Percentiles rank a stretch among this genome's conserved stretches.
phyloP scores from a whole-genome alignment of 30 jellyfish, hydroid and myxozoan species.

The Sanderia malayensis region DNA sequence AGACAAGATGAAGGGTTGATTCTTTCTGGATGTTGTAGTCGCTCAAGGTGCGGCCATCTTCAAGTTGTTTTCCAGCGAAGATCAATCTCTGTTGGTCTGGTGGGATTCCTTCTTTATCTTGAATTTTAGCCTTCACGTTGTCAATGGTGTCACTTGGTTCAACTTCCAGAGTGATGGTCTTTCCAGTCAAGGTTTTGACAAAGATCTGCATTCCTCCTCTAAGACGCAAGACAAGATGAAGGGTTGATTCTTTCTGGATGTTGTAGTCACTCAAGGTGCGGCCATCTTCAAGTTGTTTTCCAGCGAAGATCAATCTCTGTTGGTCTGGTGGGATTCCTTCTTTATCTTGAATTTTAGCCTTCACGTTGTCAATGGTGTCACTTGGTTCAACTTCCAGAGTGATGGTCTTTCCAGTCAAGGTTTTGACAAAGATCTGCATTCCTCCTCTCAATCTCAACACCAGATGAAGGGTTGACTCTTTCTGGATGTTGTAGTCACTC shows the following conservation, averaged over 20 bases:
- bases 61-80: conserved; percentile 88
- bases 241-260: conserved; percentile 86
- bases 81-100: conserved; percentile 92
- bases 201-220: conserved; percentile 84
- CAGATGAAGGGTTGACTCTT: conserved; percentile 90
- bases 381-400: conserved; percentile 96
- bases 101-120: conserved; percentile 93
- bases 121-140: conserved; percentile 76
- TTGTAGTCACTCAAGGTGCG: conserved; percentile 91
- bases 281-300: conserved; percentile 87
- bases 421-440: conserved; percentile 93
- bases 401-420: conserved; percentile 96
- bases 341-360: conserved; percentile 90
- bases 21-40: conserved; percentile 65
- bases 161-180: conserved; percentile 83
- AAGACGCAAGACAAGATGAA: conserved; percentile 75
- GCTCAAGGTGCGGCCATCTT: conserved; percentile 92
- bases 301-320: conserved; percentile 74
- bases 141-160: conserved; percentile 84
- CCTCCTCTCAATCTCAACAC: conserved; percentile 95
- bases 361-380: conserved; percentile 90
- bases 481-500: conserved; percentile 94
- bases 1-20: conserved; percentile 84
- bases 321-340: conserved; percentile 98
- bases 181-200: conserved; percentile 79